Evolutionary conservation across 2,888 invertebrate genomes (phyloP).

Genomic region (Hemistola chrysoprasaria): DNA sequence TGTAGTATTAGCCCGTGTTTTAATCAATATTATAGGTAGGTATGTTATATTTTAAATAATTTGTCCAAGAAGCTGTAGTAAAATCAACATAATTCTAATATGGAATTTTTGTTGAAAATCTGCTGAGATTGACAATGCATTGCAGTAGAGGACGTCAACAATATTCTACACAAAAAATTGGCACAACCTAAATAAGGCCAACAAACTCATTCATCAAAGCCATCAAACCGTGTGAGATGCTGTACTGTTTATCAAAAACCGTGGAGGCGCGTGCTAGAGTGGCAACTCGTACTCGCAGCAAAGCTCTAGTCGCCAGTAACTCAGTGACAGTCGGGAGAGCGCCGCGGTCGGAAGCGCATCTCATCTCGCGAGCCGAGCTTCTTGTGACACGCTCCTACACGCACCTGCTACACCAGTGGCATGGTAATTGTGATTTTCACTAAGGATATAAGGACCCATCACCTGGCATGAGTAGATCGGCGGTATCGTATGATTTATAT

Average conservation of each 20-base stretch:
- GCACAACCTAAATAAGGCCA: no score
- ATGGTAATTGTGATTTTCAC: constrained; percentile 69
- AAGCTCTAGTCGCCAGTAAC: constrained; percentile 31
- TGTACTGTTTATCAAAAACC: not conserved
- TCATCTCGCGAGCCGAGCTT: constrained; percentile 39
- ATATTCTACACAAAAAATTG: no score
- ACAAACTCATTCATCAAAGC: no score
- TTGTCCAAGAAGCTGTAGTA: no score
- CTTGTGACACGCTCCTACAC: constrained; percentile 28
- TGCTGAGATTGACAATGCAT: no score
- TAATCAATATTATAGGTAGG: no score
- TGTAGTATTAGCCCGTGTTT: no score
- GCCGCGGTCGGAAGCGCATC: constrained; percentile 58
- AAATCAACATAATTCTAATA: no score
- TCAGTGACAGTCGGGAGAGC: constrained; percentile 71
- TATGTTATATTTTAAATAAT: no score
- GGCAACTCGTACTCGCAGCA: constrained; percentile 29
- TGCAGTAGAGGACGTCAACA: no score
- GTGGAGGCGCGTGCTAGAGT: constrained; percentile 50
- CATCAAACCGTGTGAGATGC: not conserved
- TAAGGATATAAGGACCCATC: constrained; percentile 20
- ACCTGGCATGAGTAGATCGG: constrained; percentile 38
- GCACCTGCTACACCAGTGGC: constrained; percentile 62
- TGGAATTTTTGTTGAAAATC: no score
- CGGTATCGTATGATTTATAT: constrained; percentile 68